Conservation (phyloP, 2,113 vertebrate species). For the Charadrius vociferus region DNA sequence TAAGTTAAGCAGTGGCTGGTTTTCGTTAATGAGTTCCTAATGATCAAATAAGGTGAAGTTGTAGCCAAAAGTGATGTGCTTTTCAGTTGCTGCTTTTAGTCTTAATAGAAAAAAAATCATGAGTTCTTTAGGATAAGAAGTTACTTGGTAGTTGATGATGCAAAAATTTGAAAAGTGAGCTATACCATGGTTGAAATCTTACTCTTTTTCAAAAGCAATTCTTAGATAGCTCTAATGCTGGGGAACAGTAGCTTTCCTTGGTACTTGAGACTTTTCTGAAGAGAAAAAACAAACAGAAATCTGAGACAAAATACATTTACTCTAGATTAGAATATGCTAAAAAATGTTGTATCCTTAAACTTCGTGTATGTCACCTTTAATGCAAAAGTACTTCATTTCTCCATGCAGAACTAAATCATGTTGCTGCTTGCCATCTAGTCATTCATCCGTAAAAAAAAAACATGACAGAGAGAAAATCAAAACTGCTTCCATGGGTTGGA, state of each 20-base stretch:
- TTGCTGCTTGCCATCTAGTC: background rate
- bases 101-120: background rate
- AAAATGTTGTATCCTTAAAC: background rate
- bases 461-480: background rate
- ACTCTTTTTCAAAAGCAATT: background rate
- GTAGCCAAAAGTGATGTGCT: background rate
- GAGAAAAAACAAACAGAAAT: background rate
- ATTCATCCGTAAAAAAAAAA: background rate
- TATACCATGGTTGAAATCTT: background rate
- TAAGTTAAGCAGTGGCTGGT: background rate
- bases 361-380: background rate
- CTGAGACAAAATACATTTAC: background rate
- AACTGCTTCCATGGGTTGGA: accelerated
- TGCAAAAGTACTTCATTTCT: background rate
- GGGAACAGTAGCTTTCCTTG: background rate
- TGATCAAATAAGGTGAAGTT: background rate
- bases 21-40: background rate
- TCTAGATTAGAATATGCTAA: background rate
- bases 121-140: background rate
- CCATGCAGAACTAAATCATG: background rate
- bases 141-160: background rate
- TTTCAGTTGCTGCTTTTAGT: background rate
- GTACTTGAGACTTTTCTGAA: background rate
- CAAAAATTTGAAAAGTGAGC: background rate
- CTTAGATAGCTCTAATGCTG: background rate